Conservation (phyloP, 2,888 invertebrate species). For the Adela reaumurella region DNA sequence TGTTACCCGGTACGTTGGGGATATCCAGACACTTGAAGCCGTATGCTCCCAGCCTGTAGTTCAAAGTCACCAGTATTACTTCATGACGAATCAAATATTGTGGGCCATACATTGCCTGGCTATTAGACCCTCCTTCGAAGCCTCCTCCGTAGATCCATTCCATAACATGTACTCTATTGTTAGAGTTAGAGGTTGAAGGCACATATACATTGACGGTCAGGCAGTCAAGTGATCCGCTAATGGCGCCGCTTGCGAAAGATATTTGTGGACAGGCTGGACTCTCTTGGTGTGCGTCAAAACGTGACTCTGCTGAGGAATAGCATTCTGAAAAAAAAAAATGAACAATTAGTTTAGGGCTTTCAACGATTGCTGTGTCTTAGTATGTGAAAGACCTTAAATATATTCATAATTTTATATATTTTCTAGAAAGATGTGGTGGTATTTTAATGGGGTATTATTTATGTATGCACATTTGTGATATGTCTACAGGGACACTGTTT, state of each 20-base stretch:
- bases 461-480: too few species aligned
- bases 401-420: too few species aligned
- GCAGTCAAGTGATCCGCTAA: conserved; percentile 5
- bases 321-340: conserved; percentile 25
- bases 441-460: too few species aligned
- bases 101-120: conserved; percentile 23
- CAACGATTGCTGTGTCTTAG: too few species aligned
- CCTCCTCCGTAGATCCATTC: conserved; percentile 44
- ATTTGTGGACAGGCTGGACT: conserved; percentile 5
- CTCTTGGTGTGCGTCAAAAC: conserved; percentile 25
- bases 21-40: conserved; percentile 42
- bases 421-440: too few species aligned
- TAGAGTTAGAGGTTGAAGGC: conserved; percentile 28
- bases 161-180: conserved; percentile 35
- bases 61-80: conserved; percentile 36
- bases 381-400: too few species aligned
- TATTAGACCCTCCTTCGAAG: conserved; percentile 26
- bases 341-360: too few species aligned
- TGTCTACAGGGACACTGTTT: too few species aligned
- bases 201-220: conserved; percentile 19
- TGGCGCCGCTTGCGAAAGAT: background rate
- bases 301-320: conserved; percentile 25
- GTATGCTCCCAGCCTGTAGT: conserved; percentile 42
- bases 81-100: conserved; percentile 30
- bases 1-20: conserved; percentile 37